These are phyloP conservation scores for Dinothrombium tinctorium DNA, from an alignment of 1,140 invertebrate species.

Conservation along the genomic window DNA sequence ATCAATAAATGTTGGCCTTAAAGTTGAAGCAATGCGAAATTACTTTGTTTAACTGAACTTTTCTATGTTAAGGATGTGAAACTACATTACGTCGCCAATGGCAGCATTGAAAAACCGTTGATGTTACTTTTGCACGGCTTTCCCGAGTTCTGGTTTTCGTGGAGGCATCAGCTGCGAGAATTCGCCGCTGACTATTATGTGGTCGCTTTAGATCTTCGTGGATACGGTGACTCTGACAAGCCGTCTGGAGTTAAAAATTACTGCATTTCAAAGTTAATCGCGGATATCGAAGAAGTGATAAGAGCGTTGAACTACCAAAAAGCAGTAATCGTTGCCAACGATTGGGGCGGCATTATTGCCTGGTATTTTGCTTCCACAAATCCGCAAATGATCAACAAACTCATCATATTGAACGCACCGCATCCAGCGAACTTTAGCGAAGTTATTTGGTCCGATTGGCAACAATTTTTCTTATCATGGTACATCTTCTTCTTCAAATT, in stretches of 20 bases:
- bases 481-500: conserved; percentile 36
- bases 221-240: conserved; percentile 57
- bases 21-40: too few relatives aligned
- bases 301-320: conserved; percentile 1
- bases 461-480: conserved; percentile 34
- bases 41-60: too few relatives aligned
- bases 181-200: conserved; percentile 26
- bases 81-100: conserved; percentile 23
- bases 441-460: conserved; percentile 22
- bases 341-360: conserved; percentile 20
- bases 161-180: conserved; percentile 23
- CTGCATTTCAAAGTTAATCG: conserved; percentile 30
- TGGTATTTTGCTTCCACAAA: conserved; percentile 32
- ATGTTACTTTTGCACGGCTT: conserved; percentile 27
- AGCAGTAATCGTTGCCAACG: conserved; percentile 19
- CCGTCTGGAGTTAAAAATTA: conserved; percentile 37
- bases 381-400: conserved; percentile 40
- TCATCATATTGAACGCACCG: conserved; percentile 43
- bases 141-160: conserved; percentile 27
- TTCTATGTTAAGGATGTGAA: conserved; percentile 6
- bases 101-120: conserved; percentile 19
- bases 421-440: conserved; percentile 46
- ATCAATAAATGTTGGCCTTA: too few relatives aligned
- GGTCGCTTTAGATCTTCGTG: conserved; percentile 43
- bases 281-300: conserved; percentile 31